Evolutionary conservation across 2,797 vertebrate species (phyloP).

Genomic region (Fistularia tabacaria): DNA sequence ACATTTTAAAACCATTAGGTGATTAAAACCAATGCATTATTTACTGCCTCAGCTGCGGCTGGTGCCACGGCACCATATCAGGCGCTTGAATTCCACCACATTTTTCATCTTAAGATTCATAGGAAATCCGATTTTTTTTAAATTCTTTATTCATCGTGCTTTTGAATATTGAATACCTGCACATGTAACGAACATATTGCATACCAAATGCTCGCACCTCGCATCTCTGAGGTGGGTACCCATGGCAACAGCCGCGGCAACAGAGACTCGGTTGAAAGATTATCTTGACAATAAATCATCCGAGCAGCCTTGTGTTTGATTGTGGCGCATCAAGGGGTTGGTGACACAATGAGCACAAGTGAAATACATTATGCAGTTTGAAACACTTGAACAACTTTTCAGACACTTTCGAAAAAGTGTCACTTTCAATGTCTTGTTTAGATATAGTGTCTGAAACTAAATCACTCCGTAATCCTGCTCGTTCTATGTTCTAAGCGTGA

Average conservation of each 20-base stretch:
- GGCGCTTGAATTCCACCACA: constrained; percentile 45
- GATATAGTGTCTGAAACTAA: neutral
- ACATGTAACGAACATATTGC: constrained; percentile 5
- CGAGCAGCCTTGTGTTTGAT: constrained; percentile 27
- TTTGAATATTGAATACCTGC: constrained; percentile 33
- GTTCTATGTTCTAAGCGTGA: constrained; percentile 1
- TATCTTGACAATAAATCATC: constrained; percentile 26
- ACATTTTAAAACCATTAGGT: constrained; percentile 73
- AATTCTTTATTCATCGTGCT: constrained; percentile 40
- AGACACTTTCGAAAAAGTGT: constrained; percentile 9
- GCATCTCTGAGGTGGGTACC: constrained; percentile 11
- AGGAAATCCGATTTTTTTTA: constrained; percentile 36
- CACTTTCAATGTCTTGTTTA: constrained; percentile 13
- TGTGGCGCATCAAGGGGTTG: constrained; percentile 16
- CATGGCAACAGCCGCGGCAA: constrained; percentile 25
- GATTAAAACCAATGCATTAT: constrained; percentile 77
- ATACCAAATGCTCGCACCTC: constrained; percentile 20
- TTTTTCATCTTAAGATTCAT: constrained; percentile 33
- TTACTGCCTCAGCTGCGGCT: constrained; percentile 70
- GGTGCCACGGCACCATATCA: constrained; percentile 48
- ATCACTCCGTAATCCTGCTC: neutral
- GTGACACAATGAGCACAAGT: constrained; percentile 26
- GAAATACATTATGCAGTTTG: constrained; percentile 24
- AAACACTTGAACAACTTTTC: constrained; percentile 10
- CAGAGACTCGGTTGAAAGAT: constrained; percentile 13